A percentile compares a stretch with the other conserved stretches of the same genome.
Conservation (phyloP, 2,797 vertebrate genomes). For the Mormyrops attenuatus region DNA sequence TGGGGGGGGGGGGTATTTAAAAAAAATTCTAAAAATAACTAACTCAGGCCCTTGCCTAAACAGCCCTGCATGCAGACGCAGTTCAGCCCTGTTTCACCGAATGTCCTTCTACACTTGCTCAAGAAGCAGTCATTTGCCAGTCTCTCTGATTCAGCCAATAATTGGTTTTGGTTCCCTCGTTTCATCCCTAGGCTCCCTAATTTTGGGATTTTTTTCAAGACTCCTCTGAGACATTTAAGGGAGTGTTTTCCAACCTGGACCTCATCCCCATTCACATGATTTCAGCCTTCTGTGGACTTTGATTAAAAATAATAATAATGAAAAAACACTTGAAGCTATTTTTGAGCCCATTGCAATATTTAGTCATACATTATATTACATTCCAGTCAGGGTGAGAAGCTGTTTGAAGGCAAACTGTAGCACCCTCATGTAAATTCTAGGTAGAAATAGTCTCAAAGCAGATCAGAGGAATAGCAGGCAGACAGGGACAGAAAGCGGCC, state of each 20-base stretch:
- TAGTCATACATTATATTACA: background rate
- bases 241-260: background rate
- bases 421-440: background rate
- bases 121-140: background rate
- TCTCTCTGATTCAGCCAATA: background rate
- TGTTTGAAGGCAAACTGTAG: background rate
- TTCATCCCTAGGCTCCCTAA: background rate
- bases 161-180: background rate
- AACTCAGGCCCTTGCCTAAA: background rate
- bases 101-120: background rate
- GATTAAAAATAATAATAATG: background rate
- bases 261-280: background rate
- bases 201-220: background rate
- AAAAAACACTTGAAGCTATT: background rate
- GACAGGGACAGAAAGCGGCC: background rate
- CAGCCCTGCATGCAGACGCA: background rate
- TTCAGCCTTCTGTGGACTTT: background rate
- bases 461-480: background rate
- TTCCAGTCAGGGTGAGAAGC: background rate
- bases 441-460: background rate
- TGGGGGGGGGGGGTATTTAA: background rate
- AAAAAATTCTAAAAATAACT: conserved; percentile 4
- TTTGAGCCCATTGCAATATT: background rate
- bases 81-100: background rate
- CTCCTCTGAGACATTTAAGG: background rate